These are phyloP conservation scores for Spizella passerina DNA, from an alignment of 2,797 vertebrate species.

Conservation along the genomic window DNA sequence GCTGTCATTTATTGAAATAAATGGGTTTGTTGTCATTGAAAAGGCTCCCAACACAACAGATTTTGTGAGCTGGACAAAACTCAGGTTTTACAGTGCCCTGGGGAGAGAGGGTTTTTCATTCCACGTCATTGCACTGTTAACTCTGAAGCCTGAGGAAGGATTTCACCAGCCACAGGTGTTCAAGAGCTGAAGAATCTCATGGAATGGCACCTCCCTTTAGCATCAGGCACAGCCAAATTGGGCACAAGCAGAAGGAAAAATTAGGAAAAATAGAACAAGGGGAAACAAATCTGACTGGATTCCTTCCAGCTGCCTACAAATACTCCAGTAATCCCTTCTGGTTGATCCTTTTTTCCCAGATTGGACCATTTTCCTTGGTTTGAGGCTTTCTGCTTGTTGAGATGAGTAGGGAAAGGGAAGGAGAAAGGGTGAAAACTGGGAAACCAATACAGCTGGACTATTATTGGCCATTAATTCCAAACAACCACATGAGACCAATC, in stretches of 20 bases:
- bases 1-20: constrained; percentile 16
- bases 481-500: too few species aligned
- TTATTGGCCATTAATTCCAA: too few species aligned
- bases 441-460: neutral
- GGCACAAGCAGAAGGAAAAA: neutral
- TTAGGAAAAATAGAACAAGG: neutral
- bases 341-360: neutral
- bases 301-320: neutral
- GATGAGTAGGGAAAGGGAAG: neutral
- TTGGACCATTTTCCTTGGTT: neutral
- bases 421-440: neutral
- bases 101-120: neutral
- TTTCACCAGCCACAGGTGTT: neutral
- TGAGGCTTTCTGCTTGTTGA: neutral
- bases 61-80: neutral
- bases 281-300: neutral
- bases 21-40: neutral
- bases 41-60: neutral
- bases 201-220: neutral
- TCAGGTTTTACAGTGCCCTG: neutral
- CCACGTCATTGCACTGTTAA: neutral
- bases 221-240: neutral
- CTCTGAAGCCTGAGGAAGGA: neutral
- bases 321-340: neutral
- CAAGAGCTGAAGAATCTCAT: neutral